A percentile compares a stretch with the other conserved stretches of the same genome.
These are phyloP conservation scores for Nephrotoma appendiculata DNA, from an alignment of 2,888 invertebrate genomes.

Conservation along the genomic window DNA sequence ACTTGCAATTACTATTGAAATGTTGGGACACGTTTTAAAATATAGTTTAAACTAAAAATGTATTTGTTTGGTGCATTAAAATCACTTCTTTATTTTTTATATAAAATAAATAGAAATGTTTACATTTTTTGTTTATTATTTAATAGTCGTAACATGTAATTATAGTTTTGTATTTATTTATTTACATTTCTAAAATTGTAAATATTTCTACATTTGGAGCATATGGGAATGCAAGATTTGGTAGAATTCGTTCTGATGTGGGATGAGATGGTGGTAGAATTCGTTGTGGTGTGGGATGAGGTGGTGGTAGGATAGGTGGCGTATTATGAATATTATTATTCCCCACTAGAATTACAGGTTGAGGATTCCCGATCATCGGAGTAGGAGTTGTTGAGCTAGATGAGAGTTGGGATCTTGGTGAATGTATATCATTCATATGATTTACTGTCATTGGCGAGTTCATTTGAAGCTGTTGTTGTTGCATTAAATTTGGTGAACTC, in stretches of 20 bases:
- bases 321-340: neutral
- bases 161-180: neutral
- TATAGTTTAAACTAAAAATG: conserved; percentile 43
- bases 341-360: neutral
- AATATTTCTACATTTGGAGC: neutral
- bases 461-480: neutral
- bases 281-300: neutral
- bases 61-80: neutral
- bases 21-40: conserved; percentile 44
- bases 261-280: neutral
- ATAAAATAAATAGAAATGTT: neutral
- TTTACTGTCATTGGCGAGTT: neutral
- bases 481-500: neutral
- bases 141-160: neutral
- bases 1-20: conserved; percentile 50
- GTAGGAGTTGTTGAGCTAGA: neutral
- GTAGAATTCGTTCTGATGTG: neutral
- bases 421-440: neutral
- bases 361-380: neutral
- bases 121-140: neutral
- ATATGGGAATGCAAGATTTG: neutral
- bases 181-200: neutral
- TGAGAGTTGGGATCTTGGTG: neutral
- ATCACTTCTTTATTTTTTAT: neutral
- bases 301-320: neutral